Base-by-base conservation (phyloP, 37 sponge, comb jelly and placozoan species). In the Spongilla lacustris region DNA sequence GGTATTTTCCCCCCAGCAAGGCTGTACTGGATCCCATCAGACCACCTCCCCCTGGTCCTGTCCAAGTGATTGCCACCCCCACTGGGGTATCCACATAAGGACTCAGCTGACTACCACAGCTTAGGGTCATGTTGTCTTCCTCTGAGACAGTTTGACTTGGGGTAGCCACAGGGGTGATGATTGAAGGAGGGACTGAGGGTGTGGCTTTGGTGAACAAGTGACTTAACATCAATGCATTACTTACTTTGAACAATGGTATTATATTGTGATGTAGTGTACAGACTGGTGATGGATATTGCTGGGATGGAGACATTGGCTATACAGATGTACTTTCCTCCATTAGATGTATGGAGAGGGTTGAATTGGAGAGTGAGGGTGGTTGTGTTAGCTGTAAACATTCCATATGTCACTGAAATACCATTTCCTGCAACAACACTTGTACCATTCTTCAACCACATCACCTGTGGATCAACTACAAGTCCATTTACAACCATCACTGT, bases 321-420 rank as follows among this genome's bases (percentile, higher is more conserved):
- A 49, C 87, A 87, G 80, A 5, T 73, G 81, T 87, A 87, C 74
- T 66, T 36, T n/a, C 74, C 87, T 74, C 75, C 87, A 72, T 87
- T 67, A 26, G 87, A 80, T 38, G 87, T 74, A 0, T 36, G 66
- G 3, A 87, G 81, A 36, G 74, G 67, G 34, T 14, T 48, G 75
- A 87, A 87, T 19, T 9, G 41, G 41, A 85, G 71, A 4, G 29
- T 35, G 26, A 25, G 32, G 66, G 38, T 80, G n/a, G 25, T 25
- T 69, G 70, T 27, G 27, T 69, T 27, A 69, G 70, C 27, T 27
- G 27, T 6, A 8, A n/a, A 2, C 70, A 28, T 9, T 69, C 25
- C 27, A 69, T 3, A 6, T 9, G 41, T 41, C 41, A 41, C 41
- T 41, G 68, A 12, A 6, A 33, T 37, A 1, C 67, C 78, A 75